Conservation (phyloP, 2,113 vertebrate species). For the Tenrec ecaudatus region DNA sequence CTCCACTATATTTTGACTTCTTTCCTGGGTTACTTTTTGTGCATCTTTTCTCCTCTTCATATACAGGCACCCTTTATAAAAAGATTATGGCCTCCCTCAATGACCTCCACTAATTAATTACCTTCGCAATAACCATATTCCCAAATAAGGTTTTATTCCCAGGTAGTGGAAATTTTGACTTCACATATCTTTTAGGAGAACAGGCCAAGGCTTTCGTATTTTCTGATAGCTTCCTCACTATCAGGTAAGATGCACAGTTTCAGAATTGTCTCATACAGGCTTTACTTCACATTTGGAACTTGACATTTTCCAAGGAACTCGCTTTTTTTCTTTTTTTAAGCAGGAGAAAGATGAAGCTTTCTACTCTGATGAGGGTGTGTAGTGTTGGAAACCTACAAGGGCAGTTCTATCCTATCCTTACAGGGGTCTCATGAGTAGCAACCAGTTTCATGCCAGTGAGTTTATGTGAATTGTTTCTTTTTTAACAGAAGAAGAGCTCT, state of each 20-base stretch:
- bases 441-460: too few species aligned
- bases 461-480: too few species aligned
- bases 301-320: too few species aligned
- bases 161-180: background rate
- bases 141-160: background rate
- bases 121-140: background rate
- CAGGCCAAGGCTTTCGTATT: background rate
- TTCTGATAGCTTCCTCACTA: background rate
- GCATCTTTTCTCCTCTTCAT: background rate
- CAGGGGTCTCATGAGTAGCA: too few species aligned
- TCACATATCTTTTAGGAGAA: background rate
- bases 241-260: background rate
- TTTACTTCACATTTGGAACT: background rate
- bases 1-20: background rate
- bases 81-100: background rate
- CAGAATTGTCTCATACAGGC: background rate
- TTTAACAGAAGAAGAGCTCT: too few species aligned
- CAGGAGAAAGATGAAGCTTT: too few species aligned
- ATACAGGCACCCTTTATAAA: background rate
- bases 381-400: too few species aligned
- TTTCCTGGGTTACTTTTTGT: background rate
- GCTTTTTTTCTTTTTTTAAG: too few species aligned
- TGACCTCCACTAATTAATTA: background rate
- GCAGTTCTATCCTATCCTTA: too few species aligned
- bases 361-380: too few species aligned